A percentile compares a stretch with the other conserved stretches of the same genome.
Evolutionary conservation across 30 jellyfish, hydroid and myxozoan species (phyloP).

Genomic region (Pelagia noctiluca): DNA sequence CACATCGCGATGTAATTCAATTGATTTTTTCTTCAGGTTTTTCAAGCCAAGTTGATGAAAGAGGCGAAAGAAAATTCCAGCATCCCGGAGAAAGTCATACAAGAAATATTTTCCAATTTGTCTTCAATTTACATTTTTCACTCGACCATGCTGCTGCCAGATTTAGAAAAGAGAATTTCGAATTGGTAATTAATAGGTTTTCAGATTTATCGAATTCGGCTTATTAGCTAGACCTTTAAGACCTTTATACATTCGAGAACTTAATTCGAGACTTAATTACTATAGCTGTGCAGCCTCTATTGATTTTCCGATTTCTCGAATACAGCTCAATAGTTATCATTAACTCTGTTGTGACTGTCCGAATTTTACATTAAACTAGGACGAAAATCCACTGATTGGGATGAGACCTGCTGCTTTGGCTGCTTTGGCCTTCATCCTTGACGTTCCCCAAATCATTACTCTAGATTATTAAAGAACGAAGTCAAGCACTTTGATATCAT

Average conservation of each 20-base stretch:
- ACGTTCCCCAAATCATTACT: too few relatives aligned
- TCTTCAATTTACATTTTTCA: slow-evolving; percentile 90
- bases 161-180: slow-evolving; percentile 81
- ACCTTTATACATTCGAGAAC: not conserved
- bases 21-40: slow-evolving; percentile 46
- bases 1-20: slow-evolving; percentile 1
- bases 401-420: too few relatives aligned
- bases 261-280: too few relatives aligned
- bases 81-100: slow-evolving; percentile 89
- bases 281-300: too few relatives aligned
- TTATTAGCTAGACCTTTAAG: not conserved
- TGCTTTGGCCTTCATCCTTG: too few relatives aligned
- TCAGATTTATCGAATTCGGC: not conserved
- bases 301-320: too few relatives aligned
- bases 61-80: slow-evolving; percentile 85
- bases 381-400: too few relatives aligned
- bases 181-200: slow-evolving; percentile 69
- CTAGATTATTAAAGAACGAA: too few relatives aligned
- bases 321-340: too few relatives aligned
- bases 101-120: slow-evolving; percentile 90
- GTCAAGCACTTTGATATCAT: too few relatives aligned
- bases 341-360: too few relatives aligned
- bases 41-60: slow-evolving; percentile 72
- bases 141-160: slow-evolving; percentile 89
- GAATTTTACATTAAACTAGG: too few relatives aligned